Percentiles rank a stretch among this genome's conserved stretches.
Evolutionary conservation across 1,140 invertebrate genomes (phyloP).

Genomic region (Musca vetustissima): DNA sequence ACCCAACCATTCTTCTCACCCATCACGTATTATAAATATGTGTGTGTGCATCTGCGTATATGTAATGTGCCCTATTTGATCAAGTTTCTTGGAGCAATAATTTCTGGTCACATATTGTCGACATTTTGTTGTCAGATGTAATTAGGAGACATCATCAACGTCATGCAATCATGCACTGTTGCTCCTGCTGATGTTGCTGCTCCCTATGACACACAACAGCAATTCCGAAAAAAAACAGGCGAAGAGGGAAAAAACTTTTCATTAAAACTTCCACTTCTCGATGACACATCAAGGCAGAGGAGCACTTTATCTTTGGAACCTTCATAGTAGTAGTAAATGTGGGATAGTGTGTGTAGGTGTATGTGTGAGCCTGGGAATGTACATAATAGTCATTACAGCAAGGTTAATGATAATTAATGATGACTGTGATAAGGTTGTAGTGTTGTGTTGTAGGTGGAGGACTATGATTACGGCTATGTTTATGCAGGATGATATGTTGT

Average conservation of each 20-base stretch:
- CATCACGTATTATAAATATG: no score
- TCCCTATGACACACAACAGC: neutral
- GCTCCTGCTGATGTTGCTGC: no score
- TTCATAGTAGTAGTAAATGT: neutral
- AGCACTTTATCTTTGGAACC: neutral
- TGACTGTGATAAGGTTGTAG: no score
- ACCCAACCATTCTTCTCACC: no score
- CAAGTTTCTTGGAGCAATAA: no score
- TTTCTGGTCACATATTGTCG: conserved; percentile 19
- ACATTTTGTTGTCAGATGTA: conserved; percentile 16
- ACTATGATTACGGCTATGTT: no score
- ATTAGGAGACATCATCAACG: conserved; percentile 20
- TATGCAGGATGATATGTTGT: no score
- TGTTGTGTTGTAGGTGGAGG: no score
- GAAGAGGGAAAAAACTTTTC: neutral
- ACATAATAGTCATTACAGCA: conserved; percentile 2
- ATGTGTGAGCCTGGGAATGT: neutral
- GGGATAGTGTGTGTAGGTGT: neutral
- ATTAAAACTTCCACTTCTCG: conserved; percentile 19
- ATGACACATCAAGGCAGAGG: no score
- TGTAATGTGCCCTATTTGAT: no score
- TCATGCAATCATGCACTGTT: neutral
- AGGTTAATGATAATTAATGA: neutral
- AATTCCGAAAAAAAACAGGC: neutral
- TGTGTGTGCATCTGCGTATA: no score